Conservation (phyloP, 2,113 vertebrate species). For the Halichoeres trimaculatus region DNA sequence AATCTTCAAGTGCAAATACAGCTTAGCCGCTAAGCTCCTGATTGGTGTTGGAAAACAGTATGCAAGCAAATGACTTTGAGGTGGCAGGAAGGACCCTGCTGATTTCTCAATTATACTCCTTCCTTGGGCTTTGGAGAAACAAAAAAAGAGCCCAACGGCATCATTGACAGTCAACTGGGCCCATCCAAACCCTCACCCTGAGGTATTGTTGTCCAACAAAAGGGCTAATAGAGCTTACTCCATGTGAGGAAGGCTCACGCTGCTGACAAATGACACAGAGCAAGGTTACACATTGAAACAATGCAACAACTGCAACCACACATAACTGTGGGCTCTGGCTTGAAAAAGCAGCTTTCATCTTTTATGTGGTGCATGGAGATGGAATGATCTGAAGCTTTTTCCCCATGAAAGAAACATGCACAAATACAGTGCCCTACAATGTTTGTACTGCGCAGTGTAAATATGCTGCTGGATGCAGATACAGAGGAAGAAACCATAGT, state of each 20-base stretch:
- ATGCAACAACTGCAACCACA: conserved; percentile 33
- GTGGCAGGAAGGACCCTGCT: conserved; percentile 75
- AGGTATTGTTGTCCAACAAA: conserved; percentile 71
- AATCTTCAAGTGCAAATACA: conserved; percentile 86
- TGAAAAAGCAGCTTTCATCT: conserved; percentile 35
- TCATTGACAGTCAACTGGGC: conserved; percentile 74
- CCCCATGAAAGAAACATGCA: conserved; percentile 29
- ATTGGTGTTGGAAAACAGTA: conserved; percentile 84
- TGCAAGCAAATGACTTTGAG: conserved; percentile 85
- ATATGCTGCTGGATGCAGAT: conserved; percentile 1
- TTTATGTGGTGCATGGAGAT: conserved; percentile 24
- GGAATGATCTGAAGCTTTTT: conserved; percentile 35
- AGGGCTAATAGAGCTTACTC: conserved; percentile 61
- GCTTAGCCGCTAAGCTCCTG: conserved; percentile 85
- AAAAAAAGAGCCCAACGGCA: conserved; percentile 72
- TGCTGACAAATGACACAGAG: conserved; percentile 51
- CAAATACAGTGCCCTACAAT: neutral
- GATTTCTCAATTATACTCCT: conserved; percentile 85
- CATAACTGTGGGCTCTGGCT: neutral
- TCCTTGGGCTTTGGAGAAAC: conserved; percentile 71
- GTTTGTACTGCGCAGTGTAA: conserved; percentile 24
- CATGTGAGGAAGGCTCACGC: conserved; percentile 33
- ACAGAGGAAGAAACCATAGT: neutral
- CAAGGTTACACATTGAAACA: conserved; percentile 52
- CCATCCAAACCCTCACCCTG: conserved; percentile 61